These are phyloP conservation scores for Xestoiulus laeticollis DNA, from an alignment of 2,888 invertebrate genomes.

Conservation along the genomic window DNA sequence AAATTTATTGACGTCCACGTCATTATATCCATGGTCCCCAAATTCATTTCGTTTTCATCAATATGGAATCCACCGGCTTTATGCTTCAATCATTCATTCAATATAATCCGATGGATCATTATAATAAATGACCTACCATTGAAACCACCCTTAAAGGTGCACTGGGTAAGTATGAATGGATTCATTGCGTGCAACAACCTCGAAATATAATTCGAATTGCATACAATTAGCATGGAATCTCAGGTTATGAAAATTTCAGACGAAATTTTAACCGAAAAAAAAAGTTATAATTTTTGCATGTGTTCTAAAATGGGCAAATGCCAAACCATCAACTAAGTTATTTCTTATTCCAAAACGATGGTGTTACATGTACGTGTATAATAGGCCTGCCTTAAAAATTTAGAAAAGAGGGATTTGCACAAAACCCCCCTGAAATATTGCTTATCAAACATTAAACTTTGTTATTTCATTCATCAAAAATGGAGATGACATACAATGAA, in stretches of 20 bases:
- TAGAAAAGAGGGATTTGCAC: neutral
- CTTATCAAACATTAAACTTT: neutral
- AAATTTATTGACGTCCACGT: neutral
- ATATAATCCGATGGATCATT: neutral
- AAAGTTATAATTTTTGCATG: too few species aligned
- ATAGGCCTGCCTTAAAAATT: neutral
- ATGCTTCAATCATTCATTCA: constrained; percentile 34
- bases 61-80: neutral
- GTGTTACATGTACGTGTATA: neutral
- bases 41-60: constrained; percentile 38
- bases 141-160: neutral
- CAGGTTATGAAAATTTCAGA: too few species aligned
- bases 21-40: neutral
- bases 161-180: neutral
- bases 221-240: too few species aligned
- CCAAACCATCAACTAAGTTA: neutral
- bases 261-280: too few species aligned
- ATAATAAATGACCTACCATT: neutral
- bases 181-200: too few species aligned
- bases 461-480: neutral
- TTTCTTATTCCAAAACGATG: neutral
- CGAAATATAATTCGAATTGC: too few species aligned
- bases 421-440: neutral
- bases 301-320: too few species aligned
- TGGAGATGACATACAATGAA: neutral